Base-by-base conservation (phyloP, 2,888 invertebrate genomes). In the Heliconius aoede region DNA sequence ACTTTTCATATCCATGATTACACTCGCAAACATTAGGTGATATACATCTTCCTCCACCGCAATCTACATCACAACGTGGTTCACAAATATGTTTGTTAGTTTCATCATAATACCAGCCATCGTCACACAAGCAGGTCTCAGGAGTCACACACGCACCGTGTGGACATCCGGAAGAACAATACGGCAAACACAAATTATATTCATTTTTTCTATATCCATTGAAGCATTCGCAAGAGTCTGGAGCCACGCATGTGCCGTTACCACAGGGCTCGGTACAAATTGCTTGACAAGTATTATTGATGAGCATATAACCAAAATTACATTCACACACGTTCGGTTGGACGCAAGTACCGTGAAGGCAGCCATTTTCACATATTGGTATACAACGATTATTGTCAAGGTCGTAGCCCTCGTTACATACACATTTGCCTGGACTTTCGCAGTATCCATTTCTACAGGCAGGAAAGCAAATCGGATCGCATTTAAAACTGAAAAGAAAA, bases 221-320 rank as follows among this genome's bases (percentile, higher is more conserved):
- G 15, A 89, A 84, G 80, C 95, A 95, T 77, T 89, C 81, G 78
- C 95, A 95, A 0, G 85, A 88, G 67, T 94, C 90, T 1, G 95
- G 95, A 0, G 90, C 91, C 0, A 90, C 84, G 80, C 95, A 95
- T 1, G 80, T 82, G 4, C 95, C 95, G 83, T 96, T 95, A 1
- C 89, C 83, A 72, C 95, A 95, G 13, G 89, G 89, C 15, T 91
- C 88, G 0, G 84, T 81, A 78, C 95, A 95, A n/a, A 84, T 78
- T 0, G 88, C 87, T 74, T 84, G 82, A 55, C 90, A 90, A 0
- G 81, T 83, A 26, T 80, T 80, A 55, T 87, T 85, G 65, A 79
- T 77, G 4, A 71, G 77, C 28, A 26, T 72, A 73, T 86, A 90
- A 2, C 90, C 91, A 13, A 83, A 80, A 21, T 82, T 46, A 77